A percentile compares a stretch with the other conserved stretches of the same genome.
phyloP scores from a whole-genome alignment of 2,797 vertebrate species.

The Lates japonicus region DNA sequence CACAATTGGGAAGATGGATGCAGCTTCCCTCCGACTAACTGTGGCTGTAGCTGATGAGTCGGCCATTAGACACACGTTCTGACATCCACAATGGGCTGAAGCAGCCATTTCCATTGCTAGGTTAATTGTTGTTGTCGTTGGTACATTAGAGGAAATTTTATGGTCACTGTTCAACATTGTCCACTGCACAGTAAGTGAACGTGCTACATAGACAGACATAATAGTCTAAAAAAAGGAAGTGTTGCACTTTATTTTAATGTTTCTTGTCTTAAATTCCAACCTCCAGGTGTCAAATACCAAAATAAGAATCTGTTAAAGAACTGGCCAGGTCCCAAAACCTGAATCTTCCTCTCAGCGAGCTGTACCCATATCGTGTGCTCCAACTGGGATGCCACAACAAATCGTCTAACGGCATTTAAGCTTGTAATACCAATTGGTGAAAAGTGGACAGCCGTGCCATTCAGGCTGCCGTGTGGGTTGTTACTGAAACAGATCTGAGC shows the following conservation, averaged over 20 bases:
- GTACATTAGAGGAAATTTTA: slow-evolving; percentile 70
- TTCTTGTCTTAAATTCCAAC: neutral
- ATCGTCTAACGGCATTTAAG: slow-evolving; percentile 40
- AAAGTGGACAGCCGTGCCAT: slow-evolving; percentile 43
- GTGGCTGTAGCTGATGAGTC: slow-evolving; percentile 62
- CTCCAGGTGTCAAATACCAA: slow-evolving; percentile 3
- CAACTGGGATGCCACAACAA: slow-evolving; percentile 26
- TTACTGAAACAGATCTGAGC: slow-evolving; percentile 40
- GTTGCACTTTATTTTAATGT: neutral
- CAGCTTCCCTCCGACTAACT: slow-evolving; percentile 60
- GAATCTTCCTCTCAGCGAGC: slow-evolving; percentile 19
- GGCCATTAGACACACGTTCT: slow-evolving; percentile 72
- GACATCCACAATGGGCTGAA: slow-evolving; percentile 63
- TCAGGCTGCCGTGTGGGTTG: slow-evolving; percentile 49
- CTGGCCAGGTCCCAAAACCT: neutral
- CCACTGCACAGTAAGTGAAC: slow-evolving; percentile 21
- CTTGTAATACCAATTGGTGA: slow-evolving; percentile 48
- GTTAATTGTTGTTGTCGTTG: slow-evolving; percentile 73
- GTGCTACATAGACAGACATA: slow-evolving; percentile 17
- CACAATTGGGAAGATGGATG: slow-evolving; percentile 80
- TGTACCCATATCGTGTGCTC: slow-evolving; percentile 1
- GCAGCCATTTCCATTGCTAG: slow-evolving; percentile 62
- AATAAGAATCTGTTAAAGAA: neutral
- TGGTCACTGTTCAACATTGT: slow-evolving; percentile 39
- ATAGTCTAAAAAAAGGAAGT: neutral